phyloP scores from a whole-genome alignment of 1,140 invertebrate species.

The Trichonephila clavata region DNA sequence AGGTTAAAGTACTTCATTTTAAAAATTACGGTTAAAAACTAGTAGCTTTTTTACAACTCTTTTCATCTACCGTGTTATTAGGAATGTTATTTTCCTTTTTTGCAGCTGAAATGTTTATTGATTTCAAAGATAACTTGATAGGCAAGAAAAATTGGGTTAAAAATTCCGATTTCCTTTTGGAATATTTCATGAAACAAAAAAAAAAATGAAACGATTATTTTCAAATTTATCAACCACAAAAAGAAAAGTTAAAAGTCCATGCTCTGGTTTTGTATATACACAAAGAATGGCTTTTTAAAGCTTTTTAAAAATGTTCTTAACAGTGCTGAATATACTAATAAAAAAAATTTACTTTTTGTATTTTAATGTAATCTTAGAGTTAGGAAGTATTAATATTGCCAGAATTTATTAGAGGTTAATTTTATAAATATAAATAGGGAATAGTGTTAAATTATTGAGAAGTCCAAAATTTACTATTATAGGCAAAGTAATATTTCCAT shows the following conservation, averaged over 20 bases:
- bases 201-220: background rate
- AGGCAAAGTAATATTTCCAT: too few species aligned
- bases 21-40: background rate
- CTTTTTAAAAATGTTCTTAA: too few species aligned
- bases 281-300: too few species aligned
- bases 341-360: too few species aligned
- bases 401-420: too few species aligned
- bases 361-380: too few species aligned
- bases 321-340: too few species aligned
- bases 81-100: background rate
- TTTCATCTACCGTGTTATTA: background rate
- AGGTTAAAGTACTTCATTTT: slow-evolving; percentile 13
- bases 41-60: background rate
- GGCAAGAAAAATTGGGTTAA: background rate
- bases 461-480: too few species aligned
- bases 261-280: background rate
- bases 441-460: too few species aligned
- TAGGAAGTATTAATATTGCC: too few species aligned
- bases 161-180: background rate
- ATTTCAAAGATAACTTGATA: background rate
- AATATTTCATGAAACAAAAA: background rate
- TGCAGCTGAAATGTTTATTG: background rate
- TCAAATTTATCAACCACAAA: background rate
- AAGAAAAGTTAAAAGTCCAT: background rate
- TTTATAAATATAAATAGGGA: too few species aligned